Evolutionary conservation across 2,888 invertebrate species (phyloP).

Genomic region (Euproctis similis): DNA sequence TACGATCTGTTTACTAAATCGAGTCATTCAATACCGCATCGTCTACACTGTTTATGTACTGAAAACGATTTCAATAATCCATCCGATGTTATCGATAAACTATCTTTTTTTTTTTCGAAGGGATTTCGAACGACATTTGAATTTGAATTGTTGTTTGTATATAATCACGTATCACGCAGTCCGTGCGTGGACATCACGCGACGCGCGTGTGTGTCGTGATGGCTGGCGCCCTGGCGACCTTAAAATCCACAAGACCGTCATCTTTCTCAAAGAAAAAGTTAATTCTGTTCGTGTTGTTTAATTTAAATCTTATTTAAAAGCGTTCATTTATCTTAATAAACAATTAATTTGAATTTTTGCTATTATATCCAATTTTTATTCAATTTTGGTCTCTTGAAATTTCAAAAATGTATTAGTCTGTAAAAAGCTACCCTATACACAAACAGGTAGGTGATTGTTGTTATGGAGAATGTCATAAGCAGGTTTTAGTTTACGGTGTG

Average conservation of each 20-base stretch:
- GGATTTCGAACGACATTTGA: conserved; percentile 35
- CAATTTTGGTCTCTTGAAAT: no score
- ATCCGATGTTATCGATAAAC: conserved; percentile 41
- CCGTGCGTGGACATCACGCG: conserved; percentile 57
- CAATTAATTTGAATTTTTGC: no score
- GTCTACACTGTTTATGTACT: conserved; percentile 44
- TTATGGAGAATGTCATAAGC: no score
- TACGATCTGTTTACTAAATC: conserved; percentile 50
- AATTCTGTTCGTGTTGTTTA: no score
- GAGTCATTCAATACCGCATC: conserved; percentile 35
- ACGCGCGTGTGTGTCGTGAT: conserved; percentile 34
- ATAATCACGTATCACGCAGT: conserved; percentile 45
- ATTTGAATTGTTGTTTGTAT: conserved; percentile 40
- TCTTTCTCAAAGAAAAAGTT: conserved; percentile 23
- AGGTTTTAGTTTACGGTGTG: no score
- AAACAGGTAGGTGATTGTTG: no score
- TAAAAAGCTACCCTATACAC: no score
- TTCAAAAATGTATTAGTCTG: no score
- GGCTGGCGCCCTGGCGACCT: conserved; percentile 38
- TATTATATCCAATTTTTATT: no score
- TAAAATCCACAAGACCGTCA: conserved; percentile 16
- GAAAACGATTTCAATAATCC: conserved; percentile 43
- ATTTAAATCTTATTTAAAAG: no score
- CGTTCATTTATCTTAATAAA: no score
- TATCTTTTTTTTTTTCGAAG: conserved; percentile 33